Conservation (phyloP, 2,888 invertebrate genomes). For the Seira musarum region DNA sequence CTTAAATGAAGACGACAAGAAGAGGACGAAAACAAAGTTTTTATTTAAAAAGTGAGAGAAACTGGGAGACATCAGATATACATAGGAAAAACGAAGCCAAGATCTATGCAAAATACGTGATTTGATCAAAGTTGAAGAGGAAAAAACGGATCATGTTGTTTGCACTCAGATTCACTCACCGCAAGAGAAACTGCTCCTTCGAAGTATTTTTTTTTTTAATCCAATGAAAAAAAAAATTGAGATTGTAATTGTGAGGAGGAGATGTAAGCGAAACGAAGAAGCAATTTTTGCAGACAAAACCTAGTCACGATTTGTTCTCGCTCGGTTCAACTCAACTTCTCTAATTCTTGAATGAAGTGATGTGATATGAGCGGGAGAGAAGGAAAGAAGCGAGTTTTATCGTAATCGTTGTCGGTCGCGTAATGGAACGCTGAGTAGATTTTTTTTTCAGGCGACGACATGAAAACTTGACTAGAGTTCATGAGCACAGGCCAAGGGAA, state of each 20-base stretch:
- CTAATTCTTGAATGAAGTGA: conserved; percentile 4
- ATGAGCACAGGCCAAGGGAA: neutral
- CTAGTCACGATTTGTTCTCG: conserved; percentile 45
- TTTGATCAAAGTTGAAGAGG: too few species aligned
- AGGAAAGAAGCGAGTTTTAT: neutral
- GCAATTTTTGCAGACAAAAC: conserved; percentile 29
- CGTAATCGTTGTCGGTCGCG: too few species aligned
- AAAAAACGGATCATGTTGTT: too few species aligned
- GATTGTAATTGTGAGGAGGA: neutral
- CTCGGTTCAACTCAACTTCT: neutral
- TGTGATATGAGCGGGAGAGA: neutral
- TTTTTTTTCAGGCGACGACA: conserved; percentile 1
- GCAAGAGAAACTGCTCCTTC: too few species aligned
- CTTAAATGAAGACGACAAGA: too few species aligned
- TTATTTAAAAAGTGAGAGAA: too few species aligned
- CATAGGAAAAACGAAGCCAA: conserved; percentile 7
- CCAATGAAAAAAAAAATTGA: conserved; percentile 25
- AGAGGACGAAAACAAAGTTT: too few species aligned
- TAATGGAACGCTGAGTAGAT: too few species aligned
- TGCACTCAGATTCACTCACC: too few species aligned
- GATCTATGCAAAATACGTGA: conserved; percentile 46
- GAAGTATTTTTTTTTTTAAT: conserved; percentile 43
- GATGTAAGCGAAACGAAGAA: neutral
- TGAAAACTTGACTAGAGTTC: neutral
- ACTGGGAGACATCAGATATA: neutral